phyloP scores from a whole-genome alignment of 2,888 invertebrate species.

The Lepidochrysops patricia region DNA sequence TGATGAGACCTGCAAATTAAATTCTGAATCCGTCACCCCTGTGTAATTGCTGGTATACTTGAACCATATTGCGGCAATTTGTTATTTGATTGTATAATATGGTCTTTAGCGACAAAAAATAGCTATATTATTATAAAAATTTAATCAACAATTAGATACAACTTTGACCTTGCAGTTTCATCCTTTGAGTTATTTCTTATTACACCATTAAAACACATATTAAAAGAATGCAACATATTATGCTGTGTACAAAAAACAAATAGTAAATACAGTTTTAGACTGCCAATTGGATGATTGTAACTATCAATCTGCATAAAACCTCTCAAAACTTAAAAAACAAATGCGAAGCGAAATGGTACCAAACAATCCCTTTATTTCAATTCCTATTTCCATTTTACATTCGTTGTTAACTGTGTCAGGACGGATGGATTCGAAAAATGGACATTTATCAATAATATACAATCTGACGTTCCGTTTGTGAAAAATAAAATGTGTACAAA shows the following conservation, averaged over 20 bases:
- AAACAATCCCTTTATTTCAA: neutral
- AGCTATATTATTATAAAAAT: too few species aligned
- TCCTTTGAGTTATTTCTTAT: too few species aligned
- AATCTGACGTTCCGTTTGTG: neutral
- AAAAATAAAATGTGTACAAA: slow-evolving; percentile 7
- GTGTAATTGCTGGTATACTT: neutral
- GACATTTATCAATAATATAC: slow-evolving; percentile 4
- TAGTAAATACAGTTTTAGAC: neutral
- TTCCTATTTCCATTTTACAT: neutral
- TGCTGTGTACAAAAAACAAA: too few species aligned
- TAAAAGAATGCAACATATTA: too few species aligned
- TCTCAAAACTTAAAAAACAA: neutral
- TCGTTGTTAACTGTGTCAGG: neutral
- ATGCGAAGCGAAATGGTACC: neutral
- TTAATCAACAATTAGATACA: too few species aligned
- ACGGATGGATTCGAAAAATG: slow-evolving; percentile 3
- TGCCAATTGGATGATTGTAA: neutral
- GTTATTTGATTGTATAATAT: too few species aligned
- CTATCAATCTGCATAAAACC: neutral
- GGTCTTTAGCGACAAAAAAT: neutral
- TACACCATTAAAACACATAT: too few species aligned
- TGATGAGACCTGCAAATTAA: slow-evolving; percentile 18
- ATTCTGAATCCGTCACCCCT: neutral
- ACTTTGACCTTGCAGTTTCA: too few species aligned
- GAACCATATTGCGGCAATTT: neutral